phyloP scores from a whole-genome alignment of 2,113 vertebrate species.

The Nipponia nippon region DNA sequence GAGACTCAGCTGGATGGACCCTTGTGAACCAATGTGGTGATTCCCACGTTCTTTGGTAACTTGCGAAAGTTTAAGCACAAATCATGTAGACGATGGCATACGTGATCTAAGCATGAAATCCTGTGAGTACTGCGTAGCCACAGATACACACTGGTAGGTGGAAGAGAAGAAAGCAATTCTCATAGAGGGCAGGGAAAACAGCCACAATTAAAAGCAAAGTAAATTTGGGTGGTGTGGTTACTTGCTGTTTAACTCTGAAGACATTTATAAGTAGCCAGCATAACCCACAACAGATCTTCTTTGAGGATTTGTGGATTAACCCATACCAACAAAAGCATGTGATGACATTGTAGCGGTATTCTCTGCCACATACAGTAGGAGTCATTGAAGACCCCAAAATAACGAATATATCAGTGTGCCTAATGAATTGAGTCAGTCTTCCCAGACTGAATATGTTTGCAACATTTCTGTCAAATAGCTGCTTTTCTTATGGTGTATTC shows the following conservation, averaged over 20 bases:
- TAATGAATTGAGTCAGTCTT: not conserved
- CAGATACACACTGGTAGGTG: not conserved
- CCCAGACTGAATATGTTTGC: not conserved
- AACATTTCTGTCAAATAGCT: not conserved
- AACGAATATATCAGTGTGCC: not conserved
- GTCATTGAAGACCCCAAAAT: not conserved
- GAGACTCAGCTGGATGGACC: not conserved
- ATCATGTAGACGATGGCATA: not conserved
- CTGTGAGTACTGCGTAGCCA: not conserved
- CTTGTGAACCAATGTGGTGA: not conserved
- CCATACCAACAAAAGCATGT: not conserved
- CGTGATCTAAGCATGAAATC: not conserved
- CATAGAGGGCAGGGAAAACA: not conserved
- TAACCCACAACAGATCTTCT: slow-evolving; percentile 29
- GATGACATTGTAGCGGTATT: not conserved
- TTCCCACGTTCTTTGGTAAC: not conserved
- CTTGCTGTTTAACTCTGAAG: not conserved
- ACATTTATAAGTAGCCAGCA: not conserved
- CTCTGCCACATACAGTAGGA: not conserved
- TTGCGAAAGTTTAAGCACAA: not conserved
- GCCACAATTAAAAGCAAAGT: slow-evolving; percentile 34
- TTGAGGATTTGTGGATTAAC: slow-evolving; percentile 26
- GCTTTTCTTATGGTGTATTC: not conserved
- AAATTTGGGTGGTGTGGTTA: slow-evolving; percentile 18
- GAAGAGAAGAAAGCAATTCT: not conserved